Evolutionary conservation across 2,113 vertebrate species (phyloP).

Genomic region (Strix uralensis): DNA sequence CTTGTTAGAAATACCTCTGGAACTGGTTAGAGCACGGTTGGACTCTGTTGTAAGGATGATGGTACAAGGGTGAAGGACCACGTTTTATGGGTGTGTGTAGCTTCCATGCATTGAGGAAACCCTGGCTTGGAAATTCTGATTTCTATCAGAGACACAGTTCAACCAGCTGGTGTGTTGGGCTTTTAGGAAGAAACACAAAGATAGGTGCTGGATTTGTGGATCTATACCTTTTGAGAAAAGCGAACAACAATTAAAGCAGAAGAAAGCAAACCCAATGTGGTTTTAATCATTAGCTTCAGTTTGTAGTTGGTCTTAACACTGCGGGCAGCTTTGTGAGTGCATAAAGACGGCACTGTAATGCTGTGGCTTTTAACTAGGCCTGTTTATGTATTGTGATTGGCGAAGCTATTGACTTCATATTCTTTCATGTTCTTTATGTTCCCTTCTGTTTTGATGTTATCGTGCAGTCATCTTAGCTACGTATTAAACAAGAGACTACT

Average conservation of each 20-base stretch:
- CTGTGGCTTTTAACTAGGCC: constrained; percentile 2
- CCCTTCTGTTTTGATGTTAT: constrained; percentile 62
- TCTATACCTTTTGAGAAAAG: not conserved
- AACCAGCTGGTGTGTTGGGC: not conserved
- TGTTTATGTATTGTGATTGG: constrained; percentile 47
- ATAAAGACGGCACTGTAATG: constrained; percentile 26
- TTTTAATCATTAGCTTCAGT: constrained; percentile 23
- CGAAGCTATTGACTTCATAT: constrained; percentile 35
- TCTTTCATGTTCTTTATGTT: constrained; percentile 67
- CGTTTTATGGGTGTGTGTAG: not conserved
- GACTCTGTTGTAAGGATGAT: not conserved
- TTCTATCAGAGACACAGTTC: not conserved
- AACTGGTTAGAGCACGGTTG: not conserved
- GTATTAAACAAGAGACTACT: constrained; percentile 66
- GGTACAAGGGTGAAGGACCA: not conserved
- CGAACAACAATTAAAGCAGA: not conserved
- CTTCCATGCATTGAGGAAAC: not conserved
- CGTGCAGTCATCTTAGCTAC: constrained; percentile 34
- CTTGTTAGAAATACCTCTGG: not conserved
- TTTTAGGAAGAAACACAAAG: not conserved
- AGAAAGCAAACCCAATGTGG: not conserved
- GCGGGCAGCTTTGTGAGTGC: constrained; percentile 16
- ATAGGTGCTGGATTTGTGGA: not conserved
- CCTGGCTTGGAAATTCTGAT: not conserved
- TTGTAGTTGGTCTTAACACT: not conserved